These are phyloP conservation scores for Itoplectis maculator DNA, from an alignment of 2,888 invertebrate species.

Conservation along the genomic window DNA sequence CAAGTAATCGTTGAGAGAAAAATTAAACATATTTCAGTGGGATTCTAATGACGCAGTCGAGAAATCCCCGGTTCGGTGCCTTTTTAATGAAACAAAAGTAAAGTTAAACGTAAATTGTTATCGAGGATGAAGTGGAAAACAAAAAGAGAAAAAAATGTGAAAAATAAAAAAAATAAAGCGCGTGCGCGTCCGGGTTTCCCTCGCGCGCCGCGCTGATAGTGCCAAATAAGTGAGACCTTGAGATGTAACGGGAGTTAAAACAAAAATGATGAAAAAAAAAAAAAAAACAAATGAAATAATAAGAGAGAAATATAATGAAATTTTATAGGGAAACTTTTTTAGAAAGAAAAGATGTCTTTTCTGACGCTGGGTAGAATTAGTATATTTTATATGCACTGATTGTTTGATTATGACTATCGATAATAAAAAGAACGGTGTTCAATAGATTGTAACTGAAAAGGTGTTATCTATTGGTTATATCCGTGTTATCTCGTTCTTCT, in stretches of 20 bases:
- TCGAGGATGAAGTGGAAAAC: constrained; percentile 53
- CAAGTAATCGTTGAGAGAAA: constrained; percentile 57
- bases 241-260: constrained; percentile 69
- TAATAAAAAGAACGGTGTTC: constrained; percentile 84
- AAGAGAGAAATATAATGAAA: constrained; percentile 76
- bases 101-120: constrained; percentile 68
- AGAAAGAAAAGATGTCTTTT: constrained; percentile 79
- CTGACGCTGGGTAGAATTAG: constrained; percentile 85
- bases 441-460: constrained; percentile 81
- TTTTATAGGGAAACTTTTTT: constrained; percentile 83
- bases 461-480: constrained; percentile 42
- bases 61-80: constrained; percentile 84
- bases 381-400: constrained; percentile 85
- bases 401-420: constrained; percentile 84
- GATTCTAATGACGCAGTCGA: constrained; percentile 75
- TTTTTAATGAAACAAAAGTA: constrained; percentile 77
- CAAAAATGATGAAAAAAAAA: constrained; percentile 52
- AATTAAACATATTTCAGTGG: constrained; percentile 80
- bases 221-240: constrained; percentile 84
- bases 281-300: constrained; percentile 45
- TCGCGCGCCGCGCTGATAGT: constrained; percentile 79
- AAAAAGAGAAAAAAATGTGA: constrained; percentile 63
- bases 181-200: constrained; percentile 57
- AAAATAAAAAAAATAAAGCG: constrained; percentile 64
- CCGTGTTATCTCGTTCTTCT: constrained; percentile 42